Percentiles rank a stretch among this genome's conserved stretches.
Evolutionary conservation across 2,797 vertebrate species (phyloP).

Genomic region (Phrynocephalus guinanensis): DNA sequence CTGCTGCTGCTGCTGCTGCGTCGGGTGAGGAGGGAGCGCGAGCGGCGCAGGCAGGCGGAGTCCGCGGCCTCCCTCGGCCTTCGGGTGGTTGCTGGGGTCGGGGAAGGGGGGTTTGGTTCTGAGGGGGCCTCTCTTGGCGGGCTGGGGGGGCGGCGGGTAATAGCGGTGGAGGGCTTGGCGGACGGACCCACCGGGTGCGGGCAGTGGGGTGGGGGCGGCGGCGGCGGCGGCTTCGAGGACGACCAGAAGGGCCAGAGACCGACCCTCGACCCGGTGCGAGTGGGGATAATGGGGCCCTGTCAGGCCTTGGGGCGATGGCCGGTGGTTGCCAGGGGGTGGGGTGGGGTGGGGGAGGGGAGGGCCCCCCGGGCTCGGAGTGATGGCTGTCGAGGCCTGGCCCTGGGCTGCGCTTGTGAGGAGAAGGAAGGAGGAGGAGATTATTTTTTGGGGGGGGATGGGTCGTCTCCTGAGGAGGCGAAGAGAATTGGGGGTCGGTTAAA

Average conservation of each 20-base stretch:
- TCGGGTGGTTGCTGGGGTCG: background rate
- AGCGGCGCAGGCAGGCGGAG: conserved; percentile 48
- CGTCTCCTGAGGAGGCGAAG: background rate
- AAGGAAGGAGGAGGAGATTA: background rate
- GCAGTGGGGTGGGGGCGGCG: too few relatives aligned
- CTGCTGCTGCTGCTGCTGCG: too few relatives aligned
- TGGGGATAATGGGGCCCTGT: background rate
- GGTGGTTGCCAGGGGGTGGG: background rate
- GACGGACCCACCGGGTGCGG: background rate
- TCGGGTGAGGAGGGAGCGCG: too few relatives aligned
- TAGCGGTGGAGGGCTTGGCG: background rate
- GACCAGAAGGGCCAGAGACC: too few relatives aligned
- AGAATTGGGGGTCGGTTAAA: background rate
- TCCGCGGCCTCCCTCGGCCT: background rate
- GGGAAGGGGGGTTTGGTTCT: background rate
- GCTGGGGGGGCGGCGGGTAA: background rate
- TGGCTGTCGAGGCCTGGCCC: background rate
- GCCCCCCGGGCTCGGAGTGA: background rate
- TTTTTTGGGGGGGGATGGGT: background rate
- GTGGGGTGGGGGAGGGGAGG: background rate
- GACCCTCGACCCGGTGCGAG: background rate
- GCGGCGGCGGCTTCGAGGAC: too few relatives aligned
- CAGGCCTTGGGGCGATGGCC: background rate
- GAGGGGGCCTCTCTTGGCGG: background rate
- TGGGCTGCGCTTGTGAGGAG: fast-evolving